Base-by-base conservation (phyloP, 2,888 invertebrate species). In the Ophion slaviceki region DNA sequence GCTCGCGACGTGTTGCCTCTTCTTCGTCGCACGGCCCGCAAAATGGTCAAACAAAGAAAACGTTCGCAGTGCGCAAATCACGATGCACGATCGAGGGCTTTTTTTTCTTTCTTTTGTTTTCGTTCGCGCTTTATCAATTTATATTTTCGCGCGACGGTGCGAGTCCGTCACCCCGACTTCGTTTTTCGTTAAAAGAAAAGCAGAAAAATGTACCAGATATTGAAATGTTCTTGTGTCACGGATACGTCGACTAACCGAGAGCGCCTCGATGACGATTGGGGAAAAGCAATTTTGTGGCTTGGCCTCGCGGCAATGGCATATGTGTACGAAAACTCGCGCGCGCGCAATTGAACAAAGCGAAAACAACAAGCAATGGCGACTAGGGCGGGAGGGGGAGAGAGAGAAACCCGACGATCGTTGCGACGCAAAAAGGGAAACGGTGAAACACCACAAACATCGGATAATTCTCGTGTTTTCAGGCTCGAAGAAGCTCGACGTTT, bases 241-340 rank as follows among this genome's bases (percentile, higher is more conserved):
- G 74, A 74, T 80, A 66, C 78, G 47, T 62, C 79, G 70, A 70
- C 47, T 71, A 71, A 70, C 77, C 84, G 74, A 80, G 78, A 36
- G 53, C 68, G 53, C 32, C 45, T 45, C 74, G 66, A 81, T 68
- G 68, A 83, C 75, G 77, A 76, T 79, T 53, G 61, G 75, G 78
- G 75, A 75, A 61, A 86, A 86, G 83, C 78, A 86, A 86, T 83
- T 79, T 81, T 84, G 78, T 76, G 32, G 64, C 59, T 79, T 67
- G 72, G 40, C 71, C 75, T 71, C 68, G 64, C 64, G 59, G 11
- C 68, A 67, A 72, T 53, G 11, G 78, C 36, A 45, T 62, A 74
- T 80, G 71, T 74, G 75, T 70, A 78, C 78, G 76, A 53, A 68
- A 79, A 70, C 64, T 36, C 70, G 70, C 71, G 68, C 45, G 68